Evolutionary conservation across 2,888 invertebrate genomes (phyloP), one percentile per base, ranked within the genome.

Genomic region (Volucella zonaria): DNA sequence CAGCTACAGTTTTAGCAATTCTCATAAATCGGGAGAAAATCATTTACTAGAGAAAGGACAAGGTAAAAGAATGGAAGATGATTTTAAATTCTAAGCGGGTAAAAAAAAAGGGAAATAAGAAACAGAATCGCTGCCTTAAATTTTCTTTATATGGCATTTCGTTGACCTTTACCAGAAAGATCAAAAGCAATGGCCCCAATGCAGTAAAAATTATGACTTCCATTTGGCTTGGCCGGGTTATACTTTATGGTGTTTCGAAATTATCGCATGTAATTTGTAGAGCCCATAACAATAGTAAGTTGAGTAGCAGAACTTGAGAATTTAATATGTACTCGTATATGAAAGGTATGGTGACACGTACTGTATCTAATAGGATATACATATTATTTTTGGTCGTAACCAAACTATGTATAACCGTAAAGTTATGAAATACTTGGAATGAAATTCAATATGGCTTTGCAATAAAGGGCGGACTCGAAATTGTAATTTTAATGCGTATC

Each of bases 21-120:
- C 15, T 15, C 12, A 14, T 58, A 40, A 58, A 66, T 75, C 66
- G 66, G 31, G 43, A 49, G 56, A 74, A 64, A 38, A 47, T 45
- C n/a, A 68, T 49, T 59, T 23, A 40, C 70, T 49, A 68, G 15
- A 58, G 31, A 38, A 56, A 64, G 62, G 73, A 64, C 73, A 3
- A 47, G 31, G 11, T 49, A 40, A 47, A 66, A 31, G 31, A 31
- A 31, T 23, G 15, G 15, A 14, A 4, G 40, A 43, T n/a, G 40
- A 43, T n/a, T 67, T 58, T 15, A 59, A 58, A 58, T 66, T 75
- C 18, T 40, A 8, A 1, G 12, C n/a, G 6, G 54, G 14, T 54
- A 14, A 42, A 11, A 3, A 47, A n/a, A 70, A 40, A 59, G 1
- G 23, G 6, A 23, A 10, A 31, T 2, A 9, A 15, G 52, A 15